Base-by-base conservation (phyloP, 2,113 vertebrate genomes). In the Ceyx cyanopectus region DNA sequence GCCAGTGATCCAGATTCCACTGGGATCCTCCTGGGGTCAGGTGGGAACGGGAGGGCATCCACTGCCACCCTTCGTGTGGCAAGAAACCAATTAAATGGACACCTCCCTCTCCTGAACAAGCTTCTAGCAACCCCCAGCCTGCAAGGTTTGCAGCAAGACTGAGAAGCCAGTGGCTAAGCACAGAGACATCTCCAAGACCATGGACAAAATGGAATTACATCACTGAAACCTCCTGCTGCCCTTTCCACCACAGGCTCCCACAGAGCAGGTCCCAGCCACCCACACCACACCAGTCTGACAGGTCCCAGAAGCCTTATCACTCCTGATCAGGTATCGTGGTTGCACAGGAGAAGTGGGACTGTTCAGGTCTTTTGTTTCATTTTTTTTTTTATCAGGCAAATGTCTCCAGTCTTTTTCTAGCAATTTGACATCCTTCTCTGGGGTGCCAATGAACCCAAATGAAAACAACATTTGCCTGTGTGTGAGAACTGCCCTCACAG, bases 1-100 rank as follows among this genome's bases (percentile, higher is more conserved):
- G 61, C 67, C 40, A 11, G 37, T 13, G 40, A 2, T 0, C 29
- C 60, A 17, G 27, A n/a, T 67, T 18, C 78, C 75, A 12, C 15
- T 14, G 56, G 45, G 81, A 83, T 56, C 10, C 46, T 70, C 29
- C 27, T 0, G 0, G 13, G 19, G 7, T 9, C 16, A 2, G 67
- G 40, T 40, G 46, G 53, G 32, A 58, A 17, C 23, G 29, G 40
- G 41, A 67, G 82, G 50, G 27, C 26, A 56, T 4, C 50, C 40
- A 23, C 5, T 14, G 24, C 14, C 30, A 0, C 29, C 1, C 4
- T 5, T 61, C 2, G 1, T 0, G 18, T 5, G 37, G 73, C 45
- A n/a, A 14, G 56, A 34, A 57, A n/a, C 6, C 21, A 30, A 45
- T 6, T 5, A 9, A 34, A 20, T 0, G 7, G 65, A 20, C 5